Evolutionary conservation across 2,797 vertebrate genomes (phyloP), one percentile per base, ranked within the genome.

Genomic region (Sternotherus odoratus): DNA sequence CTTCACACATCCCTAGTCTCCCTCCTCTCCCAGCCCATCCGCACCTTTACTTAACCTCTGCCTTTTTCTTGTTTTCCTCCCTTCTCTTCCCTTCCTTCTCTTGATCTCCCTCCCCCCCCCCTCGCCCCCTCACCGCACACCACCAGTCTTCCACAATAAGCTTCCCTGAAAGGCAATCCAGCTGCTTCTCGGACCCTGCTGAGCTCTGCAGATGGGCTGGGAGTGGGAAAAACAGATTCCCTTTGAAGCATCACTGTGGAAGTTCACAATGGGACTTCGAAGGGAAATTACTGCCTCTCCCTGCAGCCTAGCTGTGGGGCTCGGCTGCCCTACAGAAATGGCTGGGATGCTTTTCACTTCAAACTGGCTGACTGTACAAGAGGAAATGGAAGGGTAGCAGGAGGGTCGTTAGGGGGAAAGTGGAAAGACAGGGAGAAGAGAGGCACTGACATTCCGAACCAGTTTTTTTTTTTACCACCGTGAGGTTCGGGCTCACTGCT

Each of bases 191-290:
- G 91, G 89, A 53, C 56, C 72, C 84, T 88, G 84, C 82, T 92
- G 92, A 43, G 86, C 84, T 95, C 78, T 85, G n/a, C n/a, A 69
- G 66, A 69, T 69, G 77, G 89, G 77, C 36, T 92, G 91, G 81
- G 60, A 90, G 88, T 74, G 66, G 12, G 81, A 85, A 81, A 85
- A 85, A 79, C 85, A 74, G 53, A 24, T 93, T 82, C 0, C 2
- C 96, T 97, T 96, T 96, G 96, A 96, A 96, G 94, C 90, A 13
- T 90, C 82, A 1, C 94, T 79, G 86, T 87, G 90, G 93, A 85
- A 63, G 84, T 96, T 90, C 2, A 0, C 49, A 57, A 72, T 43
- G 63, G 51, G 33, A 77, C 28, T 8, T 83, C 49, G 60, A 88
- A 83, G 95, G 96, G 93, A 97, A 97, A 96, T 95, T 94, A 88